These are phyloP conservation scores for Drosophila bunnanda DNA, from an alignment of 2,888 invertebrate species.

Conservation along the genomic window DNA sequence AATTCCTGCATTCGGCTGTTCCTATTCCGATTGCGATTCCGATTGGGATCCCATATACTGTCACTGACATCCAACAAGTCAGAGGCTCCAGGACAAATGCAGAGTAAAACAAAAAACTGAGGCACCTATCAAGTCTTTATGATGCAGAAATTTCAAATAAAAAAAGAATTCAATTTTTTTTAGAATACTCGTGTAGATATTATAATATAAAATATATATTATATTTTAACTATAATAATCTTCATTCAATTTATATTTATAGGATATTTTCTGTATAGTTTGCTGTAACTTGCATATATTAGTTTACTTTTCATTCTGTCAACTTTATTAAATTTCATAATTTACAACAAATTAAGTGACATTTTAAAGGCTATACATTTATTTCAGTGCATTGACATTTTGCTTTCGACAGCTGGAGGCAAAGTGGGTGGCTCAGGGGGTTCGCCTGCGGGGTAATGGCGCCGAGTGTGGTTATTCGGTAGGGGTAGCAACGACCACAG, in stretches of 20 bases:
- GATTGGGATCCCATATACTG: slow-evolving; percentile 20
- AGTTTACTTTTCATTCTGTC: not conserved
- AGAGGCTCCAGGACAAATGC: slow-evolving; percentile 53
- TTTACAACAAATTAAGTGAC: not conserved
- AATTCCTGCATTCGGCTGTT: slow-evolving; percentile 14
- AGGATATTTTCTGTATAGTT: not conserved
- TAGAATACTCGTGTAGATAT: too few relatives aligned
- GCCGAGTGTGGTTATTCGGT: slow-evolving; percentile 3
- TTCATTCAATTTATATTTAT: too few relatives aligned
- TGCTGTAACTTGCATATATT: not conserved
- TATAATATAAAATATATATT: not conserved
- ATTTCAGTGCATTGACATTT: slow-evolving; percentile 51
- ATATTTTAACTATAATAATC: too few relatives aligned
- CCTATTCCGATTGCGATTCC: slow-evolving; percentile 9
- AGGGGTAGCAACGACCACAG: slow-evolving; percentile 62
- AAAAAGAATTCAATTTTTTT: too few relatives aligned
- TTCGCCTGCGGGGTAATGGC: not conserved
- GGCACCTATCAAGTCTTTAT: too few relatives aligned
- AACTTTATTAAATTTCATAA: not conserved
- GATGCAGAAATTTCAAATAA: too few relatives aligned
- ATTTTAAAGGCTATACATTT: not conserved
- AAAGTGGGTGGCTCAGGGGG: slow-evolving; percentile 7
- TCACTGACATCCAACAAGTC: slow-evolving; percentile 63
- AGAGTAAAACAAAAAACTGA: not conserved
- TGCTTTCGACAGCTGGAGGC: slow-evolving; percentile 59